Percentiles rank a stretch among this genome's conserved stretches.
Evolutionary conservation across 2,888 invertebrate genomes (phyloP).

Genomic region (Syrphus vitripennis): DNA sequence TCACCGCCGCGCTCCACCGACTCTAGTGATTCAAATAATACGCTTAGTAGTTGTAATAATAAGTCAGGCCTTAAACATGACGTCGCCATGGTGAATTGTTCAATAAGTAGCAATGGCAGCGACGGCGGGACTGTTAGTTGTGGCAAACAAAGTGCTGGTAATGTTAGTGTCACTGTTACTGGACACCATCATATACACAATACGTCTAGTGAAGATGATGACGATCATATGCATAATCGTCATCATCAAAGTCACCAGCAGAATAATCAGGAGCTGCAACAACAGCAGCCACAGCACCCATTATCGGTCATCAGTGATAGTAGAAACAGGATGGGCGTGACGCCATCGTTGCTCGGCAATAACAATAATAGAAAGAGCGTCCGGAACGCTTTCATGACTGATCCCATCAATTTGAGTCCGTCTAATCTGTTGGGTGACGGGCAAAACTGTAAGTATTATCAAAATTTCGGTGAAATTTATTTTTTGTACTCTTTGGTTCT

Average conservation of each 20-base stretch:
- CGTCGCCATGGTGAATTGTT: slow-evolving; percentile 80
- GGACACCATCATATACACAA: slow-evolving; percentile 49
- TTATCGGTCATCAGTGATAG: slow-evolving; percentile 56
- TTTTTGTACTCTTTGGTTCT: not conserved
- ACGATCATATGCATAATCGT: slow-evolving; percentile 54
- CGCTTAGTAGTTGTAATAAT: slow-evolving; percentile 75
- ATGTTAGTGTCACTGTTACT: slow-evolving; percentile 31
- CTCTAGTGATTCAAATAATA: slow-evolving; percentile 76
- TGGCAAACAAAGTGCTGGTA: slow-evolving; percentile 32
- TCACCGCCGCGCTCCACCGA: slow-evolving; percentile 71
- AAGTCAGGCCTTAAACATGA: slow-evolving; percentile 78
- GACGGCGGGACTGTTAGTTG: slow-evolving; percentile 32
- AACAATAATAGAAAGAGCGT: slow-evolving; percentile 71
- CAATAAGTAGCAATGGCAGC: slow-evolving; percentile 76
- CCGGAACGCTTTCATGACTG: slow-evolving; percentile 87
- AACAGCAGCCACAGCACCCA: slow-evolving; percentile 52
- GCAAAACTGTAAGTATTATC: slow-evolving; percentile 75
- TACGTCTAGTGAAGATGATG: slow-evolving; percentile 55
- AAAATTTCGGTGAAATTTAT: not conserved
- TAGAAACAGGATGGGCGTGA: slow-evolving; percentile 52
- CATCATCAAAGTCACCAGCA: slow-evolving; percentile 51
- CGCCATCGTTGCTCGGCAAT: slow-evolving; percentile 47
- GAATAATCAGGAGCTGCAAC: slow-evolving; percentile 45
- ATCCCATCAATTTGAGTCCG: slow-evolving; percentile 87
- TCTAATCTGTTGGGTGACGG: slow-evolving; percentile 71